phyloP scores from a whole-genome alignment of 2,888 invertebrate species.

The Thecocarcelia acutangulata region DNA sequence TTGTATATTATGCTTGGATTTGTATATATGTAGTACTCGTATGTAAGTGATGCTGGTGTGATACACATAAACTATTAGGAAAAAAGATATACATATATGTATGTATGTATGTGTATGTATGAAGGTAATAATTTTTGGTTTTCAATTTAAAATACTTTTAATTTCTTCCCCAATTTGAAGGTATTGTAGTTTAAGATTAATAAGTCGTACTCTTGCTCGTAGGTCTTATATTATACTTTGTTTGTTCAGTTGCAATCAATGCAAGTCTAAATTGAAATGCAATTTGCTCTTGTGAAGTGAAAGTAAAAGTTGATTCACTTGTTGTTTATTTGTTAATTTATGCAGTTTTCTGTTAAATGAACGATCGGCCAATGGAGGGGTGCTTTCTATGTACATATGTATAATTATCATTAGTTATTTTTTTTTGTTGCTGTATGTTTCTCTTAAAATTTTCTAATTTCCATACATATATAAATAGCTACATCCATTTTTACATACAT shows the following conservation, averaged over 20 bases:
- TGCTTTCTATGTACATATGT: constrained; percentile 25
- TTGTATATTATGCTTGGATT: constrained; percentile 25
- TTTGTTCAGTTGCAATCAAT: constrained; percentile 12
- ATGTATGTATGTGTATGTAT: not conserved
- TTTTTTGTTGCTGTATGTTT: constrained; percentile 5
- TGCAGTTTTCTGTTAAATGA: too few relatives aligned
- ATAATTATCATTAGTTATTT: constrained; percentile 5
- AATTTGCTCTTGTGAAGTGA: not conserved
- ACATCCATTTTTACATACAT: not conserved
- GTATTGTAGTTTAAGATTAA: constrained; percentile 26
- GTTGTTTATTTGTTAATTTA: too few relatives aligned
- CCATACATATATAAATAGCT: not conserved
- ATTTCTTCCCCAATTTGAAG: constrained; percentile 3
- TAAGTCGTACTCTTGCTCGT: constrained; percentile 44
- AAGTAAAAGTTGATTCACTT: not conserved
- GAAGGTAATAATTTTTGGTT: not conserved
- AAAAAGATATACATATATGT: not conserved
- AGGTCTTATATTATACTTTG: not conserved
- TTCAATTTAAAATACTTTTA: not conserved
- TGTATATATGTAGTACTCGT: constrained; percentile 34
- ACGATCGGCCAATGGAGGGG: constrained; percentile 26
- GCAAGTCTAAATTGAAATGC: constrained; percentile 28
- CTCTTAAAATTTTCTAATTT: constrained; percentile 3
- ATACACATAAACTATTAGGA: not conserved
- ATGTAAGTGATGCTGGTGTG: not conserved